phyloP scores from a whole-genome alignment of 2,888 invertebrate genomes.

The Hylaea fasciaria region DNA sequence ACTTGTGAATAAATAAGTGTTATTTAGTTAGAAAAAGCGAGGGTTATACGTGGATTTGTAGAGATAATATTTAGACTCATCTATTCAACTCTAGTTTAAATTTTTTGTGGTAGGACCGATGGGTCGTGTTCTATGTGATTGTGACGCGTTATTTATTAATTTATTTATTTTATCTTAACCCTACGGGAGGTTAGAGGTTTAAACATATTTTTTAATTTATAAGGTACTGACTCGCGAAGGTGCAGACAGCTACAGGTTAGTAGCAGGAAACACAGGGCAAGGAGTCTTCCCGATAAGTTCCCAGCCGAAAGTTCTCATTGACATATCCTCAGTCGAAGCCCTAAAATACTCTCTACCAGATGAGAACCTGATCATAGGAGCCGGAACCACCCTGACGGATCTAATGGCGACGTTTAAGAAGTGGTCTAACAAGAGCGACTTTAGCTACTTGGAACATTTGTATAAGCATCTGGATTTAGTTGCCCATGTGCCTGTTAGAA shows the following conservation, averaged over 20 bases:
- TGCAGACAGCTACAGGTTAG: constrained; percentile 81
- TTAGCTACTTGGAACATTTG: constrained; percentile 84
- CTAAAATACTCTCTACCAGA: constrained; percentile 68
- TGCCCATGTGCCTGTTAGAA: constrained; percentile 89
- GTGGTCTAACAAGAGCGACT: constrained; percentile 73
- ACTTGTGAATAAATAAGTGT: no score
- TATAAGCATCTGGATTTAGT: constrained; percentile 88
- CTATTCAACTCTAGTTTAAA: no score
- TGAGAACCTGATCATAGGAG: constrained; percentile 83
- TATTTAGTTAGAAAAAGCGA: no score
- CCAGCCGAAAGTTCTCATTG: constrained; percentile 83
- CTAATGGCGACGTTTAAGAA: constrained; percentile 78
- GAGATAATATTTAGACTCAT: no score
- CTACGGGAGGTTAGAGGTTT: no score
- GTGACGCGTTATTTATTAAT: no score
- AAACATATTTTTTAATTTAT: background rate
- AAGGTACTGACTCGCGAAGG: constrained; percentile 78
- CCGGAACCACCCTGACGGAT: constrained; percentile 83
- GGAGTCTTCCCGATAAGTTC: constrained; percentile 79
- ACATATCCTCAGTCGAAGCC: constrained; percentile 84
- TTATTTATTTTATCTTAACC: no score
- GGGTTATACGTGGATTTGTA: no score
- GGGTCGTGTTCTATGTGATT: no score
- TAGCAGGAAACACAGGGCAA: constrained; percentile 91
- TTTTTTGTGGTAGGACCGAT: no score